Evolutionary conservation across 2,113 vertebrate genomes (phyloP).

Genomic region (Mesitornis unicolor): DNA sequence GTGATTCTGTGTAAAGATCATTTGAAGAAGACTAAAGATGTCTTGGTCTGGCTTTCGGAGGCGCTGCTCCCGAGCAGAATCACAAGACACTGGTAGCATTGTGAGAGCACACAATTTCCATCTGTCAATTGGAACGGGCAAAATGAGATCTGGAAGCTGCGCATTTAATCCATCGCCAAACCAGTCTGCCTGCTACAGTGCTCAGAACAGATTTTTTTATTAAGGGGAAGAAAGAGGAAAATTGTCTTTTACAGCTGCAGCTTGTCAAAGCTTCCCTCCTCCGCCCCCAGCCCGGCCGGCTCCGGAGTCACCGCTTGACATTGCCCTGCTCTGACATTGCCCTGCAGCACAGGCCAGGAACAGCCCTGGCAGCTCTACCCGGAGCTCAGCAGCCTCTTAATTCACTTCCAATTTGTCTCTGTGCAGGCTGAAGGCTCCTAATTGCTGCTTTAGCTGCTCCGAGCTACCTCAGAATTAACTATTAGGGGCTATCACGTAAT

Average conservation of each 20-base stretch:
- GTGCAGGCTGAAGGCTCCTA: neutral
- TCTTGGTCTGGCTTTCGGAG: neutral
- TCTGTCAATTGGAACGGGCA: constrained; percentile 37
- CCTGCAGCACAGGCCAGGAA: neutral
- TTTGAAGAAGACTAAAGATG: no score
- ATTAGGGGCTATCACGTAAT: no score
- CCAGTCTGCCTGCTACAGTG: neutral
- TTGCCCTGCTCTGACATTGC: no score
- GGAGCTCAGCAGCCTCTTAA: neutral
- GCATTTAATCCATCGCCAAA: constrained; percentile 26
- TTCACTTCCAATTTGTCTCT: neutral
- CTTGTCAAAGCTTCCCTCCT: neutral
- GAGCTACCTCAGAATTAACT: neutral
- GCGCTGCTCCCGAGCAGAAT: neutral
- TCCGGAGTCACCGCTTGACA: neutral
- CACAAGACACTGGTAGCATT: neutral
- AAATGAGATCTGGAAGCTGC: neutral
- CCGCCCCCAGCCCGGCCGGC: neutral
- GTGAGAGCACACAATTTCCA: constrained; percentile 23
- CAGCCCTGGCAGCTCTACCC: neutral
- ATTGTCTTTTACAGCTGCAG: constrained; percentile 48
- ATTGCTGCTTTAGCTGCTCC: neutral
- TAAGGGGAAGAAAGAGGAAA: neutral
- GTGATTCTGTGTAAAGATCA: no score
- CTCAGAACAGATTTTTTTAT: neutral